Base-by-base conservation (phyloP, 2,797 vertebrate genomes). In the Gymnothorax javanicus region DNA sequence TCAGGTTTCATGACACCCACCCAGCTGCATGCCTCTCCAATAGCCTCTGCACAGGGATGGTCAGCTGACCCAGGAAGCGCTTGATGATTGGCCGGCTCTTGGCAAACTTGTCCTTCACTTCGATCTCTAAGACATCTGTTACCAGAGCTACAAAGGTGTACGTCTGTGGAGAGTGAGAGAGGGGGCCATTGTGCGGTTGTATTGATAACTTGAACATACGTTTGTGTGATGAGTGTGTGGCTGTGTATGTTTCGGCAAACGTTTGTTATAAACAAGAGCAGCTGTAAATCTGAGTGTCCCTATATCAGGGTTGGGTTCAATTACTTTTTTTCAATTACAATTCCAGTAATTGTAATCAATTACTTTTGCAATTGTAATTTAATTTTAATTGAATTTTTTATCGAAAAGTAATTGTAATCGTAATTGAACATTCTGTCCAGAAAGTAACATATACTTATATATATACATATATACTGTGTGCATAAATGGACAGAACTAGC, bases 11-110 rank as follows among this genome's bases (percentile, higher is more conserved):
- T 67, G 50, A 13, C 0, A 92, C 94, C 94, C 95, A 99, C 98
- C 98, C 98, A 2, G 97, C 96, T 69, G 96, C 94, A 3, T 99
- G 97, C 87, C 97, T 97, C 91, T 99, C 98, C 94, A 99, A 91
- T 0, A 99, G 95, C 77, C 98, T 96, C 95, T 99, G 98, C 83
- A 99, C 98, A 0, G 98, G 98, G 84, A 99, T 98, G 67, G 97
- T 97, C 67, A 99, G 96, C 93, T 99, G 99, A 89, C 98, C 98
- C 71, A 99, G 97, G 93, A 99, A 99, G 90, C 98, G 98, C 87
- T 99, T 99, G 95, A 99, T 99, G 94, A 99, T 99, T 0, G 98
- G 98, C 71, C 98, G 97, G 90, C 98, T 99, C 95, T 99, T 99
- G 83, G 98, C 98, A 95, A 99, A 99, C 95, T 99, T 99, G 95